Percentiles rank a stretch among this genome's conserved stretches.
phyloP scores from a whole-genome alignment of 2,888 invertebrate species.

The Lasioglossum oenotherae region DNA sequence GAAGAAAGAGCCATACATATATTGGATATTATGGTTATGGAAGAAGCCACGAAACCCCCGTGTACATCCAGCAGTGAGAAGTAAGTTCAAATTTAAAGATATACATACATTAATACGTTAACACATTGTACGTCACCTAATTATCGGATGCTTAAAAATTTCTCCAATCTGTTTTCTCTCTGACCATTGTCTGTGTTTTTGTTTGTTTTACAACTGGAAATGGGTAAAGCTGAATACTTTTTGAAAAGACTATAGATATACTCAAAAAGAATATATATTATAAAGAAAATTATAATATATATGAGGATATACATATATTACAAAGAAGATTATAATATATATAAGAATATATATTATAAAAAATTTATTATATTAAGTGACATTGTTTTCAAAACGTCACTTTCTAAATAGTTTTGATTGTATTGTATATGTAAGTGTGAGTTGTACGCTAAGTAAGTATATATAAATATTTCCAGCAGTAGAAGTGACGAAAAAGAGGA shows the following conservation, averaged over 20 bases:
- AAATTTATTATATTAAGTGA: background rate
- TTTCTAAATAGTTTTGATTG: slow-evolving; percentile 1
- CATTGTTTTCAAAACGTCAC: background rate
- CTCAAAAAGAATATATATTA: background rate
- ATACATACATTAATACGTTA: background rate
- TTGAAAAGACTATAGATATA: background rate
- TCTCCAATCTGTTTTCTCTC: too few species aligned
- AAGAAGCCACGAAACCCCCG: slow-evolving; percentile 86
- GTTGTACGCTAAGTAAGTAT: slow-evolving; percentile 4
- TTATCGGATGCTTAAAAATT: background rate
- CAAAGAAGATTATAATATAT: too few species aligned
- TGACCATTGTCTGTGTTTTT: background rate
- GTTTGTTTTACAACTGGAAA: background rate
- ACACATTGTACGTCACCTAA: background rate
- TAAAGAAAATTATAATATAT: too few species aligned
- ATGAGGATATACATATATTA: too few species aligned
- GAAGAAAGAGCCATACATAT: slow-evolving; percentile 93
- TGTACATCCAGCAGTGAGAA: slow-evolving; percentile 81
- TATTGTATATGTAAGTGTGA: background rate
- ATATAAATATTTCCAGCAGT: slow-evolving; percentile 69
- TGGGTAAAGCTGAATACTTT: background rate
- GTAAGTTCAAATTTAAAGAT: slow-evolving; percentile 63
- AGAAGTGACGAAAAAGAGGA: slow-evolving; percentile 81
- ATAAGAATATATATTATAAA: background rate
- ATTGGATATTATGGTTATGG: slow-evolving; percentile 89